These are phyloP conservation scores for Rhinoderma darwinii DNA, from an alignment of 2,113 vertebrate species.

Conservation along the genomic window DNA sequence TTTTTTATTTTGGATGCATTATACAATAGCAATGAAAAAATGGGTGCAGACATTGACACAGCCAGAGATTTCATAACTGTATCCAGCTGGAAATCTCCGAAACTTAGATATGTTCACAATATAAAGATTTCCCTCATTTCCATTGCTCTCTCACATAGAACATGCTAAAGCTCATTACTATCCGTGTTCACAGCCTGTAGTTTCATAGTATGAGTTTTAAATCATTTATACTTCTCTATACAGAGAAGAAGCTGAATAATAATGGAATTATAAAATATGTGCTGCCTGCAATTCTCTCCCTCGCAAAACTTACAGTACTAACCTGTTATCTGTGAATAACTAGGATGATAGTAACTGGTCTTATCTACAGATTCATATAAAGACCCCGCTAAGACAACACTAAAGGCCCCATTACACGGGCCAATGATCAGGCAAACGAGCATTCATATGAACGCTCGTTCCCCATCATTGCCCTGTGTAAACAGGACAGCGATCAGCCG, in stretches of 20 bases:
- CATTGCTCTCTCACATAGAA: constrained; percentile 11
- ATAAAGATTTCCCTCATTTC: constrained; percentile 8
- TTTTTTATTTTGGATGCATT: neutral
- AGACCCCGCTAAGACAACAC: neutral
- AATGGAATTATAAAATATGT: constrained; percentile 26
- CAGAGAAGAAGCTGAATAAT: constrained; percentile 21
- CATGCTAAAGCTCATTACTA: constrained; percentile 32
- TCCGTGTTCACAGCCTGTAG: constrained; percentile 26
- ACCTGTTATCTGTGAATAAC: neutral
- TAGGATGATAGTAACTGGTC: neutral
- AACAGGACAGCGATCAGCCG: too few relatives aligned
- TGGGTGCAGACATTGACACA: neutral
- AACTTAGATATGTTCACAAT: neutral
- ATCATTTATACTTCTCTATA: constrained; percentile 20
- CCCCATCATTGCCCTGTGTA: too few relatives aligned
- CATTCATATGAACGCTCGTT: too few relatives aligned
- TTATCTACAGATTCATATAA: neutral
- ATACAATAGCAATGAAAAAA: neutral
- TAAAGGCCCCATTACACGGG: too few relatives aligned
- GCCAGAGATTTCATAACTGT: neutral
- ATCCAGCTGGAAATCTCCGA: neutral
- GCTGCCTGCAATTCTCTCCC: neutral
- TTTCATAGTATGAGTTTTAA: constrained; percentile 30
- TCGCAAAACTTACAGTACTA: neutral
- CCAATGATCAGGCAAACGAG: too few relatives aligned